These are phyloP conservation scores for Perodicticus potto DNA, from an alignment of 2,797 vertebrate genomes.

Conservation along the genomic window DNA sequence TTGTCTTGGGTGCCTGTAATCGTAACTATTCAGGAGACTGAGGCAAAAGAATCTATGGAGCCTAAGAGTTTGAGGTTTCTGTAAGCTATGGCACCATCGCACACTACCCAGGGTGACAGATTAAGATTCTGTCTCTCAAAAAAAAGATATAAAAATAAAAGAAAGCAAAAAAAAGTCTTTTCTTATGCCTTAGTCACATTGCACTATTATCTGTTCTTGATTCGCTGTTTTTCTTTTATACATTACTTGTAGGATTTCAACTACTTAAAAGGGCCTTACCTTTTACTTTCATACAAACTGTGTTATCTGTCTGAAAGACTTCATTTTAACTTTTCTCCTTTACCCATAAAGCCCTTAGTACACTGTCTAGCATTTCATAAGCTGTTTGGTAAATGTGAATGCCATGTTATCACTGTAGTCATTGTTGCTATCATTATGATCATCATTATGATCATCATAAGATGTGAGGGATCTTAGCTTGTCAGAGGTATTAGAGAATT, in stretches of 20 bases:
- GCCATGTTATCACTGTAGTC: not conserved
- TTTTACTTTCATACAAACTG: not conserved
- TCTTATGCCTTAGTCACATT: not conserved
- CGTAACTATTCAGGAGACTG: too few species aligned
- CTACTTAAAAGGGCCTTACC: not conserved
- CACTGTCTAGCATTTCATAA: not conserved
- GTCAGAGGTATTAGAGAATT: not conserved
- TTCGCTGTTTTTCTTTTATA: not conserved
- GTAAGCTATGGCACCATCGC: too few species aligned
- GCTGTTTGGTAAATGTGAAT: slow-evolving; percentile 1
- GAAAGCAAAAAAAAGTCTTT: not conserved
- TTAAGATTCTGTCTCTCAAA: too few species aligned
- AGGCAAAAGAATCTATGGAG: too few species aligned
- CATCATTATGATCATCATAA: not conserved
- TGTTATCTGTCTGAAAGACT: not conserved
- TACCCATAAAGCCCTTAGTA: not conserved
- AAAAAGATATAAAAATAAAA: too few species aligned
- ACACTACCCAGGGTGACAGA: too few species aligned
- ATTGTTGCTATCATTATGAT: not conserved
- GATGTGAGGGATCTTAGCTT: not conserved
- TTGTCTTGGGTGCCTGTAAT: not conserved
- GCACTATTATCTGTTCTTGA: not conserved
- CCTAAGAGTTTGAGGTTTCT: too few species aligned
- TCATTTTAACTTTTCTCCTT: slow-evolving; percentile 19
- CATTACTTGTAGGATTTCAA: not conserved